Evolutionary conservation across 1,140 invertebrate species (phyloP).

Genomic region (Littorina saxatilis): DNA sequence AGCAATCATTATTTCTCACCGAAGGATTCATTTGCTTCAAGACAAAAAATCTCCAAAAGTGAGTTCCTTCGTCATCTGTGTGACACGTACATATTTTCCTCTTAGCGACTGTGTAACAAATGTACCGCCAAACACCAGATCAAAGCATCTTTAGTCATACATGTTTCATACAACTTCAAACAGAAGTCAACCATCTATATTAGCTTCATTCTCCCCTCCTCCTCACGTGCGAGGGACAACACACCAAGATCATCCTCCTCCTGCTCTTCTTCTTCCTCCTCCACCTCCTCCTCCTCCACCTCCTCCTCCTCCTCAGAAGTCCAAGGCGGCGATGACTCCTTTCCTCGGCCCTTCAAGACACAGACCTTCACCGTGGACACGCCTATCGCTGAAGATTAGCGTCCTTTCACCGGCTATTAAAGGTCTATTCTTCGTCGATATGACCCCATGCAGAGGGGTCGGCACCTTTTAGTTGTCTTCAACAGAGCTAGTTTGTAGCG

Average conservation of each 20-base stretch:
- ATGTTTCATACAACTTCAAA: background rate
- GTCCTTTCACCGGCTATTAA: constrained; percentile 5
- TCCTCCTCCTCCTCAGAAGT: background rate
- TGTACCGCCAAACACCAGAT: too few relatives aligned
- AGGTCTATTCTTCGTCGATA: background rate
- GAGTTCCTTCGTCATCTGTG: too few relatives aligned
- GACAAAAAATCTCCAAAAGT: too few relatives aligned
- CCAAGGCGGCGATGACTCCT: background rate
- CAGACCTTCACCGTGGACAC: background rate
- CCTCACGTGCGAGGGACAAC: background rate
- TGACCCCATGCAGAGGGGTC: background rate
- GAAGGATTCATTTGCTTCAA: too few relatives aligned
- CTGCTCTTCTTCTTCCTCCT: too few relatives aligned
- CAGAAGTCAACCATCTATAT: constrained; percentile 8
- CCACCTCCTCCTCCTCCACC: too few relatives aligned
- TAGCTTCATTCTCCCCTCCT: constrained; percentile 13
- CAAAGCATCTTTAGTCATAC: too few relatives aligned
- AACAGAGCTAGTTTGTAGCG: constrained; percentile 15
- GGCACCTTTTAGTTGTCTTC: background rate
- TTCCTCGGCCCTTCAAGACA: background rate
- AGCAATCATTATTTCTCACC: too few relatives aligned
- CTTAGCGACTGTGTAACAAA: too few relatives aligned
- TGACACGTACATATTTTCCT: too few relatives aligned
- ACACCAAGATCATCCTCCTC: constrained; percentile 7
- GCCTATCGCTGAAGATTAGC: background rate